Evolutionary conservation across 2,888 invertebrate species (phyloP).

Genomic region (Drosophila borealis): DNA sequence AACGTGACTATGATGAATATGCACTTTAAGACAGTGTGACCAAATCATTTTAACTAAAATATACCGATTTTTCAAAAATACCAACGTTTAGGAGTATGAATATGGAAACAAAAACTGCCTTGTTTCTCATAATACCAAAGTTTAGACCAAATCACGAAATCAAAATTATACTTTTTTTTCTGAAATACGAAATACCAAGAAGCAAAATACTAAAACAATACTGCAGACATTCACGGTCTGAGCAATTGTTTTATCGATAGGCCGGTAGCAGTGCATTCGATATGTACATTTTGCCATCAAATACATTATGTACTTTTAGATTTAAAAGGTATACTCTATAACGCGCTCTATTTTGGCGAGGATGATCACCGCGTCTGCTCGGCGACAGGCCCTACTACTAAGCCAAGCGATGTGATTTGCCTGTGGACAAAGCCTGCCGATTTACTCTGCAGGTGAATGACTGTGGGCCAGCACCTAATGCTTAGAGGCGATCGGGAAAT

Average conservation of each 20-base stretch:
- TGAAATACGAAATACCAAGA: no score
- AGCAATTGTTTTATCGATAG: slow-evolving; percentile 16
- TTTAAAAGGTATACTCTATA: slow-evolving; percentile 94
- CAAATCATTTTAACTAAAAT: not conserved
- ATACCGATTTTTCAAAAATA: not conserved
- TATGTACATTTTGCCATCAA: slow-evolving; percentile 69
- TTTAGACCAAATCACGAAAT: slow-evolving; percentile 7
- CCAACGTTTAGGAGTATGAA: no score
- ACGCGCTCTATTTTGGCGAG: slow-evolving; percentile 99
- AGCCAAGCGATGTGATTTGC: slow-evolving; percentile 95
- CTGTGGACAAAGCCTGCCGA: slow-evolving; percentile 95
- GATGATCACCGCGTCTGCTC: slow-evolving; percentile 96
- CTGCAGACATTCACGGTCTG: no score
- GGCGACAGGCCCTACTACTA: slow-evolving; percentile 91
- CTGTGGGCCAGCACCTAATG: slow-evolving; percentile 94
- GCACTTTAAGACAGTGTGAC: slow-evolving; percentile 55
- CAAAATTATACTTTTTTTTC: not conserved
- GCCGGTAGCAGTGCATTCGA: slow-evolving; percentile 39
- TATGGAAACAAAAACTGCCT: no score
- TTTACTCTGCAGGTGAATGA: slow-evolving; percentile 94
- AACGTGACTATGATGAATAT: slow-evolving; percentile 40
- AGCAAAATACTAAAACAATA: no score
- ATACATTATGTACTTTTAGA: slow-evolving; percentile 37
- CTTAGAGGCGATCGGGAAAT: slow-evolving; percentile 90
- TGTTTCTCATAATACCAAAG: no score